Conservation (phyloP, 2,113 vertebrate species). For the Eleginops maclovinus region DNA sequence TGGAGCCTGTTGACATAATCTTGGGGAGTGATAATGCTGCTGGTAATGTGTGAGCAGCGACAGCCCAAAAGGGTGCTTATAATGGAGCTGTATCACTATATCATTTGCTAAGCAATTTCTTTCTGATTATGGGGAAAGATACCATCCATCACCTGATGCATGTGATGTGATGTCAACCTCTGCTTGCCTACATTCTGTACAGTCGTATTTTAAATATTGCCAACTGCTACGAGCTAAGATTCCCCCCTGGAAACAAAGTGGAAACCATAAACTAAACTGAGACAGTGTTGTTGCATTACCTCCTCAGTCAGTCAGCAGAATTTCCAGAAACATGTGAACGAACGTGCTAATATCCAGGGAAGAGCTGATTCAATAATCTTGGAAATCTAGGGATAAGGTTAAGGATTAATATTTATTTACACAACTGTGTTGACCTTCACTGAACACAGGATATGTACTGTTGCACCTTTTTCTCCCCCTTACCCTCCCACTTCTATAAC, state of each 20-base stretch:
- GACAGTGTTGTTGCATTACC: conserved; percentile 28
- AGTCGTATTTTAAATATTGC: conserved; percentile 31
- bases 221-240: conserved; percentile 28
- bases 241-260: conserved; percentile 41
- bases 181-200: conserved; percentile 13
- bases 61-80: conserved; percentile 42
- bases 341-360: conserved; percentile 57
- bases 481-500: conserved; percentile 64
- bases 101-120: conserved; percentile 50
- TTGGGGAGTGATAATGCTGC: conserved; percentile 82
- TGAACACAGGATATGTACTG: conserved; percentile 83
- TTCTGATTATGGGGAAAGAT: conserved; percentile 34
- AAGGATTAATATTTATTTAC: conserved; percentile 87
- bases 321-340: conserved; percentile 45
- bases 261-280: conserved; percentile 46
- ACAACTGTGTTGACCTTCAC: conserved; percentile 84
- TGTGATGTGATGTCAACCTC: conserved; percentile 8
- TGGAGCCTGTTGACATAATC: conserved; percentile 84
- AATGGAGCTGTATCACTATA: conserved; percentile 32
- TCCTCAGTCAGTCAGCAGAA: conserved; percentile 23
- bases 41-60: conserved; percentile 52
- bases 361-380: conserved; percentile 73
- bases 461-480: conserved; percentile 70
- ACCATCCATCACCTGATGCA: conserved; percentile 39
- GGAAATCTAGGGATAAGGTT: conserved; percentile 84